These are phyloP conservation scores for Chloroclystis v-ata DNA, from an alignment of 2,888 invertebrate species.

Conservation along the genomic window DNA sequence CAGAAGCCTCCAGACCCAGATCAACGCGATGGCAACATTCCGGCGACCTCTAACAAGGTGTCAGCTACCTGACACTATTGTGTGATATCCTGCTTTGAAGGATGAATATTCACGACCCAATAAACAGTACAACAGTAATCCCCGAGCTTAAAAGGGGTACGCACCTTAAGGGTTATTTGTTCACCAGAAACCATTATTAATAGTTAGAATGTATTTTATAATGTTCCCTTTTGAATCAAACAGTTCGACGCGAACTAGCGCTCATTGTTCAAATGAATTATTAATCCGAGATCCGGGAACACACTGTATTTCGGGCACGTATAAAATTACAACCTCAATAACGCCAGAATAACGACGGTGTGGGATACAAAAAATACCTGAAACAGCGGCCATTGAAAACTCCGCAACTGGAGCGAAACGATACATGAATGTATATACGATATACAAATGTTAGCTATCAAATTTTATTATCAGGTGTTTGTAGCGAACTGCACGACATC, in stretches of 20 bases:
- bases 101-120: slow-evolving; percentile 63
- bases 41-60: slow-evolving; percentile 68
- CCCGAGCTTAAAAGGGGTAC: slow-evolving; percentile 34
- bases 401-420: slow-evolving; percentile 32
- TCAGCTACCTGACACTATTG: slow-evolving; percentile 70
- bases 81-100: slow-evolving; percentile 58
- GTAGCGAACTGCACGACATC: slow-evolving; percentile 20
- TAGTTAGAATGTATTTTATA: slow-evolving; percentile 34
- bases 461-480: slow-evolving; percentile 31
- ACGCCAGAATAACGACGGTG: slow-evolving; percentile 29
- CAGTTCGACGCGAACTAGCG: slow-evolving; percentile 21
- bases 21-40: slow-evolving; percentile 60
- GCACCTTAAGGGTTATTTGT: slow-evolving; percentile 30
- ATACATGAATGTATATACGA: slow-evolving; percentile 28
- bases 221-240: slow-evolving; percentile 30
- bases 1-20: slow-evolving; percentile 58
- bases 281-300: slow-evolving; percentile 22
- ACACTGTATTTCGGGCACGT: slow-evolving; percentile 28
- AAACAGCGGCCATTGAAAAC: slow-evolving; percentile 29
- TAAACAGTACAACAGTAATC: slow-evolving; percentile 42
- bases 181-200: slow-evolving; percentile 29
- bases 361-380: slow-evolving; percentile 28
- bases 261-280: slow-evolving; percentile 27
- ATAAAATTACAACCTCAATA: slow-evolving; percentile 31
- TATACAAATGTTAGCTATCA: slow-evolving; percentile 29